phyloP scores from a whole-genome alignment of 2,113 vertebrate genomes.

The Periophthalmus modestus region DNA sequence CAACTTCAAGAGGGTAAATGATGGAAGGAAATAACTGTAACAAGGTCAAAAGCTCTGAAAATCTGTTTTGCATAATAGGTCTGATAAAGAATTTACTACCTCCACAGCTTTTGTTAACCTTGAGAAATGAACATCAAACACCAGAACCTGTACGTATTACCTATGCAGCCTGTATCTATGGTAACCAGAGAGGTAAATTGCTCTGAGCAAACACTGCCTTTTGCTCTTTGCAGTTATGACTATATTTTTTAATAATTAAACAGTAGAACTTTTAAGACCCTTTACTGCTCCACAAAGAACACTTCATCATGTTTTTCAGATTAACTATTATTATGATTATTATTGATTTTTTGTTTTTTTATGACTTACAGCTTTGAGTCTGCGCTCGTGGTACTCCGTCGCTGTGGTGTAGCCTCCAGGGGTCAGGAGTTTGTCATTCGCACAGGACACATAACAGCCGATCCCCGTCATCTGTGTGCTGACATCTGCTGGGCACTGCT shows the following conservation, averaged over 20 bases:
- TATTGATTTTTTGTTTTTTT: not conserved
- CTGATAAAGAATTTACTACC: not conserved
- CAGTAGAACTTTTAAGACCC: not conserved
- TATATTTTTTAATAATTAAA: too few relatives aligned
- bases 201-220: not conserved
- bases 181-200: not conserved
- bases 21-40: too few relatives aligned
- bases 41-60: too few relatives aligned
- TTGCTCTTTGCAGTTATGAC: not conserved
- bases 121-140: not conserved
- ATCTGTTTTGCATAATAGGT: too few relatives aligned
- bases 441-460: conserved; percentile 85
- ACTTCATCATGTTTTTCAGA: not conserved
- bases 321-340: too few relatives aligned
- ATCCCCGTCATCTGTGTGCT: conserved; percentile 91
- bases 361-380: conserved; percentile 84
- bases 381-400: conserved; percentile 73
- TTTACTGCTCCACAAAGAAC: not conserved
- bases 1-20: too few relatives aligned
- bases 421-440: conserved; percentile 80
- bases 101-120: not conserved
- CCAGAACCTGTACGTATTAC: not conserved
- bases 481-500: conserved; percentile 80
- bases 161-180: not conserved
- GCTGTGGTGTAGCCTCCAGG: conserved; percentile 84